Conservation (phyloP, 2,113 vertebrate species). For the Apistogramma diplotaenia region DNA sequence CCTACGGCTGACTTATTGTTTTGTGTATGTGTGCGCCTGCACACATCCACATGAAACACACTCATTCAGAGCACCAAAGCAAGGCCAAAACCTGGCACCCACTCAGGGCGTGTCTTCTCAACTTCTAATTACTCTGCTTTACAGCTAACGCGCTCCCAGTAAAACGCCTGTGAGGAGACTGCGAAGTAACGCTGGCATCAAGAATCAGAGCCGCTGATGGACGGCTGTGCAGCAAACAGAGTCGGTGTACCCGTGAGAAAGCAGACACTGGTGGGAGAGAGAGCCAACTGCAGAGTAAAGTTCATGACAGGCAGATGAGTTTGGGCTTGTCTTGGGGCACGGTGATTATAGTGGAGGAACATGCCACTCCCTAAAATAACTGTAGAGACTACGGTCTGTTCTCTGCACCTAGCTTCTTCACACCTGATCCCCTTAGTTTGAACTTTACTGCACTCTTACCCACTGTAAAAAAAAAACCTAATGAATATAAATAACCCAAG, state of each 20-base stretch:
- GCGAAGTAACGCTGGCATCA: neutral
- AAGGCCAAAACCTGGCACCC: constrained; percentile 30
- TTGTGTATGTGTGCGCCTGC: neutral
- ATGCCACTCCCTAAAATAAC: constrained; percentile 75
- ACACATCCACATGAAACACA: constrained; percentile 15
- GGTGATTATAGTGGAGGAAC: neutral
- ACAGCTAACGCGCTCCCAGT: neutral
- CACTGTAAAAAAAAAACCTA: neutral
- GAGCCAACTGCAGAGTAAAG: neutral
- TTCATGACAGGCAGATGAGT: constrained; percentile 53
- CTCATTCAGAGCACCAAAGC: neutral
- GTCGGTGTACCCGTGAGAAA: neutral
- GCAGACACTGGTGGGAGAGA: neutral
- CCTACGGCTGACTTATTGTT: neutral
- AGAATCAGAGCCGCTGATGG: neutral
- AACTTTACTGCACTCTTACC: neutral
- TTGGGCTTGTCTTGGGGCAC: constrained; percentile 53
- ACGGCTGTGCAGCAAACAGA: neutral
- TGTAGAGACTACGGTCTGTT: constrained; percentile 35
- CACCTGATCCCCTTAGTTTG: neutral
- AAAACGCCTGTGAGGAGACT: neutral
- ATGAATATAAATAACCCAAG: no score
- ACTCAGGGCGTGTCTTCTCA: constrained; percentile 53
- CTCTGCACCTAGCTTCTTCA: neutral
- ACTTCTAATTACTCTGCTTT: constrained; percentile 49